Evolutionary conservation across 2,888 invertebrate genomes (phyloP).

Genomic region (Leucania comma): DNA sequence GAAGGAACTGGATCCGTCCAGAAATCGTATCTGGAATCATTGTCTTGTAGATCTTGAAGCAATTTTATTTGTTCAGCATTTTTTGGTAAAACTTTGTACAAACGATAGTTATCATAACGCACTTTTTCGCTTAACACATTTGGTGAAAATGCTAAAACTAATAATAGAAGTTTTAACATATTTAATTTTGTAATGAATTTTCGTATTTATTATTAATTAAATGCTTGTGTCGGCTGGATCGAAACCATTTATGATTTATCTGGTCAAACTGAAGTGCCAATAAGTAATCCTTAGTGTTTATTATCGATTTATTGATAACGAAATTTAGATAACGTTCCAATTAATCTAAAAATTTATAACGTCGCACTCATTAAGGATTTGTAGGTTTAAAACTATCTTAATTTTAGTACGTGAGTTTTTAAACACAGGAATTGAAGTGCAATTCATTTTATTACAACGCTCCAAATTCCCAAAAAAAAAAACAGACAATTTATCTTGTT

Average conservation of each 20-base stretch:
- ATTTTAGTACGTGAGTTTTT: too few relatives aligned
- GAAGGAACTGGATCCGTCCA: constrained; percentile 76
- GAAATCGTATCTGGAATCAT: constrained; percentile 79
- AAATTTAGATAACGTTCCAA: constrained; percentile 11
- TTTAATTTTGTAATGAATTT: constrained; percentile 8
- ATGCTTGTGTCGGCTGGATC: too few relatives aligned
- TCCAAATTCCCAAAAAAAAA: too few relatives aligned
- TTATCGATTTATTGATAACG: constrained; percentile 40
- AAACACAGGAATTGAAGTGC: too few relatives aligned
- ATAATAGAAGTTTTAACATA: constrained; percentile 53
- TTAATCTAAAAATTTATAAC: background rate
- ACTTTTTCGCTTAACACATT: constrained; percentile 68
- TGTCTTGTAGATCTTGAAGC: constrained; percentile 82
- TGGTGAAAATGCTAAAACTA: constrained; percentile 45
- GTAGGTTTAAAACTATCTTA: background rate
- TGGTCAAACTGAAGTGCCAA: background rate
- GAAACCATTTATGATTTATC: constrained; percentile 18
- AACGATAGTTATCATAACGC: constrained; percentile 76
- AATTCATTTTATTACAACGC: background rate
- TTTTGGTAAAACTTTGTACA: constrained; percentile 88
- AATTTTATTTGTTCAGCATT: constrained; percentile 82
- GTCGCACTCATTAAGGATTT: background rate
- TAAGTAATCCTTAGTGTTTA: constrained; percentile 18
- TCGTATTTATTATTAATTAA: background rate
- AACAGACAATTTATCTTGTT: too few relatives aligned